These are phyloP conservation scores for Dinocampus coccinellae DNA, from an alignment of 2,888 invertebrate genomes.

Conservation along the genomic window DNA sequence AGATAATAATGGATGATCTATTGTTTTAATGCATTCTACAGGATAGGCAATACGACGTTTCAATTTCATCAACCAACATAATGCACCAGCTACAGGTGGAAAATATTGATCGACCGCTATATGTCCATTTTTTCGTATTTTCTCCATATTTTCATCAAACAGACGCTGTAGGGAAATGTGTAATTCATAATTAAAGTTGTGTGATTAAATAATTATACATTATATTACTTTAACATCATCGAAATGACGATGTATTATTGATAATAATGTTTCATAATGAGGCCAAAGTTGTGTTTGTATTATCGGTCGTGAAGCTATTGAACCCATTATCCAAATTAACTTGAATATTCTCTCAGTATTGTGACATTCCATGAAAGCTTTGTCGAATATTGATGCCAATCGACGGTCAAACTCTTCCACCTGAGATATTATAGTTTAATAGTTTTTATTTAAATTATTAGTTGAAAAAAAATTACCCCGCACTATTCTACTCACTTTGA, in stretches of 20 bases:
- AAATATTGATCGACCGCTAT: slow-evolving; percentile 76
- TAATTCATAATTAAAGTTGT: slow-evolving; percentile 15
- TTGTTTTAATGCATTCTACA: slow-evolving; percentile 74
- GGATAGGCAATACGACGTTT: slow-evolving; percentile 73
- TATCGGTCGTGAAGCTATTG: slow-evolving; percentile 80
- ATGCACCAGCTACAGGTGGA: slow-evolving; percentile 82
- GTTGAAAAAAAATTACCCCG: neutral
- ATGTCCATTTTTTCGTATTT: slow-evolving; percentile 37
- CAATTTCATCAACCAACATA: slow-evolving; percentile 81
- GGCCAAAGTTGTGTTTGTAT: slow-evolving; percentile 80
- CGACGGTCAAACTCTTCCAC: slow-evolving; percentile 81
- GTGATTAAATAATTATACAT: neutral
- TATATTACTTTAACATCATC: slow-evolving; percentile 75
- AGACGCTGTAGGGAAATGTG: slow-evolving; percentile 46
- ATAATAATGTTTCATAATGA: slow-evolving; percentile 77
- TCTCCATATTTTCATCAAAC: slow-evolving; percentile 52
- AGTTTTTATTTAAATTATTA: neutral
- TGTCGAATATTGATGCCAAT: slow-evolving; percentile 83
- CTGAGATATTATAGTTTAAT: slow-evolving; percentile 42
- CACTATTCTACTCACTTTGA: slow-evolving; percentile 65
- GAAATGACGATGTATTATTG: slow-evolving; percentile 76
- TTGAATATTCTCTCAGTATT: slow-evolving; percentile 77
- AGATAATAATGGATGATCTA: slow-evolving; percentile 76
- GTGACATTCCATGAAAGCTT: slow-evolving; percentile 85
- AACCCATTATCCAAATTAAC: slow-evolving; percentile 80